Evolutionary conservation across 53 echinoderm and acorn worm genomes (phyloP).

Genomic region (Patiria pectinifera): DNA sequence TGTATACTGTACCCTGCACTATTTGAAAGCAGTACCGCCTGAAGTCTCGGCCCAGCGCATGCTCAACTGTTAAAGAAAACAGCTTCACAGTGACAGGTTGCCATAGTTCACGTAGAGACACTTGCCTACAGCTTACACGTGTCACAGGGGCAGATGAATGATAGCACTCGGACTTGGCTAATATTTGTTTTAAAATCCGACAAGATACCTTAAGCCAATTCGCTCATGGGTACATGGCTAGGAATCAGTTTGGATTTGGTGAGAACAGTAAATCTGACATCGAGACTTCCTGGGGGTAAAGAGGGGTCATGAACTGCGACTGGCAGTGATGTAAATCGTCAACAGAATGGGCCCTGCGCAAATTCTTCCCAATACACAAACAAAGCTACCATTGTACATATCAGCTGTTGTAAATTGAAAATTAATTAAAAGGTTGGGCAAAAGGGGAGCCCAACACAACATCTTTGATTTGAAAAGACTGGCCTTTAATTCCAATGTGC

Average conservation of each 20-base stretch:
- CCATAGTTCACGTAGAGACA: constrained; percentile 41
- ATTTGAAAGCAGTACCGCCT: too few relatives aligned
- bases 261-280: constrained; percentile 20
- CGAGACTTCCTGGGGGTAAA: constrained; percentile 37
- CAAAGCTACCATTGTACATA: background rate
- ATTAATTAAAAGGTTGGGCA: too few relatives aligned
- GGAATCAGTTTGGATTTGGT: background rate
- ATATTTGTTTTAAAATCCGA: constrained; percentile 48
- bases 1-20: background rate
- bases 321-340: background rate
- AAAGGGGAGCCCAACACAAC: too few relatives aligned
- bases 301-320: constrained; percentile 22
- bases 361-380: background rate
- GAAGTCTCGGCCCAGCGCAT: too few relatives aligned
- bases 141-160: constrained; percentile 16
- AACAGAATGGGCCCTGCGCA: background rate
- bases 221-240: background rate
- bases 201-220: background rate
- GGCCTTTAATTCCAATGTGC: too few relatives aligned
- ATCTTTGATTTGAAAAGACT: background rate
- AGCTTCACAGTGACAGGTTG: background rate
- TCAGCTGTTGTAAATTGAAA: constrained; percentile 15
- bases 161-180: constrained; percentile 3
- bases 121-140: constrained; percentile 15
- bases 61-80: background rate